These are phyloP conservation scores for Cataglyphis rosenhaueri DNA, from an alignment of 2,888 invertebrate genomes.

Conservation along the genomic window DNA sequence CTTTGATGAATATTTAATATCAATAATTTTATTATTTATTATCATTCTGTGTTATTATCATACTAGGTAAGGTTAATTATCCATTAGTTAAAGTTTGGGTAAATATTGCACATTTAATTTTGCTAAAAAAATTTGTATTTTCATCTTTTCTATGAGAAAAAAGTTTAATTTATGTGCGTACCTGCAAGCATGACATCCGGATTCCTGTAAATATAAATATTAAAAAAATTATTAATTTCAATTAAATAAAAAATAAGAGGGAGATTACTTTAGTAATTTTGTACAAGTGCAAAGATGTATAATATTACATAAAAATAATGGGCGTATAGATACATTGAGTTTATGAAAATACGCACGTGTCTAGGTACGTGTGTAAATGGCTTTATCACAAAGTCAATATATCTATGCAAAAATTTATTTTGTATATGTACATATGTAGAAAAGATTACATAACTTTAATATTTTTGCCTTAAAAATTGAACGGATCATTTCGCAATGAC, in stretches of 20 bases:
- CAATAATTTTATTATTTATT: background rate
- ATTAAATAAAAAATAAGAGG: background rate
- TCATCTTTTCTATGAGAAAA: background rate
- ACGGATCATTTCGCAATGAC: background rate
- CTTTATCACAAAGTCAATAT: background rate
- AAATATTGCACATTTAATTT: background rate
- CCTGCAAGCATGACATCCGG: constrained; percentile 74
- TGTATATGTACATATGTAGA: background rate
- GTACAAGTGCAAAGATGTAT: background rate
- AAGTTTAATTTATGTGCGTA: constrained; percentile 53
- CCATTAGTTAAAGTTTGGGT: background rate
- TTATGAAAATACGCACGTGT: background rate
- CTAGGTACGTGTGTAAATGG: background rate
- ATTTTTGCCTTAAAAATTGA: background rate
- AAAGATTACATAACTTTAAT: constrained; percentile 2
- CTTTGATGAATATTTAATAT: background rate
- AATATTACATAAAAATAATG: background rate
- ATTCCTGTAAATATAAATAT: constrained; percentile 75
- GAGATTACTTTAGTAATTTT: background rate
- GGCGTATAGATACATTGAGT: background rate
- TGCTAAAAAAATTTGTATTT: background rate
- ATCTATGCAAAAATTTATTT: background rate
- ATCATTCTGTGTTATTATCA: background rate
- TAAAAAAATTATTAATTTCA: background rate
- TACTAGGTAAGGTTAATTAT: background rate